Evolutionary conservation across 2,888 invertebrate genomes (phyloP), one percentile per base, ranked within the genome.

Genomic region (Lepidochrysops patricia): DNA sequence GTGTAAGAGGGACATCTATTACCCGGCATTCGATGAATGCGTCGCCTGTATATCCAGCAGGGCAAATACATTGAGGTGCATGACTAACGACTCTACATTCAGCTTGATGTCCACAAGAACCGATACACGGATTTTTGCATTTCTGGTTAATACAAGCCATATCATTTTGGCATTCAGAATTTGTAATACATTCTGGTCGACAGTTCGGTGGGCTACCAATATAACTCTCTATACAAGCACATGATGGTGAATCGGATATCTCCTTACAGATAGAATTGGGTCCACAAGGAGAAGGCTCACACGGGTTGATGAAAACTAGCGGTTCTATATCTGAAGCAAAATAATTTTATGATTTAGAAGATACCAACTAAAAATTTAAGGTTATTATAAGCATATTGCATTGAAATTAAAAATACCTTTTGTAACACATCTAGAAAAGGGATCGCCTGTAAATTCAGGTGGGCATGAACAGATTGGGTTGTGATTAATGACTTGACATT

Each of bases 261-360:
- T 90, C 90, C 69, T 89, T 90, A 68, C 94, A 94, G 70, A 92
- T 84, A 2, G 93, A 90, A 70, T 93, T 93, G 4, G 94, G 91
- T 19, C 95, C 95, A 75, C 95, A 95, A 0, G 95, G 95, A 7
- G 94, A 94, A 25, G 94, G 94, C 68, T 90, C 88, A 72, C 95
- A 95, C 5, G 93, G 93, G 66, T 87, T 86, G 3, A 82, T 72
- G 62, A 79, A 87, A 37, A 69, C 66, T 61, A 77, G 73, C 59
- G 74, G 72, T 65, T 73, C 71, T 12, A 68, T 56, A 68, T 80
- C 88, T 88, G 74, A 63, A 83, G 80, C 32, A 66, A 66, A 61
- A 48, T 50, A 26, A 26, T 2, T 58, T 2, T 54, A 48, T 26
- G n/a, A 9, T 56, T 12, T 26, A 61, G 23, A 48, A 49, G 34